These are phyloP conservation scores for Thaumatotibia leucotreta DNA, from an alignment of 1,140 invertebrate genomes.

Conservation along the genomic window DNA sequence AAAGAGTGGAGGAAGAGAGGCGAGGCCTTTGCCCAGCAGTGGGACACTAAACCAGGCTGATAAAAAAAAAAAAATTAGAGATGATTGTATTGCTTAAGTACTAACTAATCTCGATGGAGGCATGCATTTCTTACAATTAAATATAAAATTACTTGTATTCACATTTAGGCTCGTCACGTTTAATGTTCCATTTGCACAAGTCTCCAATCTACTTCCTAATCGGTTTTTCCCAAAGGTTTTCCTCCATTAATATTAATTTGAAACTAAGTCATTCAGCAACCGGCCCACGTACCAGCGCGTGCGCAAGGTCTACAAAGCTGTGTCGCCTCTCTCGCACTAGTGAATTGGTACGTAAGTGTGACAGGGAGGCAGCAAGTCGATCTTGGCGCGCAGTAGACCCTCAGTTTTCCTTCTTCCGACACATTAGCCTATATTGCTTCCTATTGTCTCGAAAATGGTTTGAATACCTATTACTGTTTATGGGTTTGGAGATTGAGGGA, in stretches of 20 bases:
- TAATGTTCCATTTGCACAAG: neutral
- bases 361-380: too few relatives aligned
- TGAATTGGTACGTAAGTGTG: too few relatives aligned
- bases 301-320: neutral
- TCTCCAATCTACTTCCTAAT: neutral
- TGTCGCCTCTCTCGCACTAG: too few relatives aligned
- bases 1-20: too few relatives aligned
- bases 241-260: neutral
- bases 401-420: neutral
- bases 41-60: too few relatives aligned
- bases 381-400: neutral
- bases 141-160: too few relatives aligned
- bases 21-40: too few relatives aligned
- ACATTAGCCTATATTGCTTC: neutral
- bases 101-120: too few relatives aligned
- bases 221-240: neutral
- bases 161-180: too few relatives aligned
- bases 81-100: too few relatives aligned
- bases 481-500: neutral
- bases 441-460: neutral
- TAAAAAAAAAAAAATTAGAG: too few relatives aligned
- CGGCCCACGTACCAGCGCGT: neutral
- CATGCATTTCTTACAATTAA: too few relatives aligned
- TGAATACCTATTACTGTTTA: constrained; percentile 9
- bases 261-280: neutral